Percentiles rank a stretch among this genome's conserved stretches.
Conservation (phyloP, 1,140 invertebrate species). For the Solen grandis region DNA sequence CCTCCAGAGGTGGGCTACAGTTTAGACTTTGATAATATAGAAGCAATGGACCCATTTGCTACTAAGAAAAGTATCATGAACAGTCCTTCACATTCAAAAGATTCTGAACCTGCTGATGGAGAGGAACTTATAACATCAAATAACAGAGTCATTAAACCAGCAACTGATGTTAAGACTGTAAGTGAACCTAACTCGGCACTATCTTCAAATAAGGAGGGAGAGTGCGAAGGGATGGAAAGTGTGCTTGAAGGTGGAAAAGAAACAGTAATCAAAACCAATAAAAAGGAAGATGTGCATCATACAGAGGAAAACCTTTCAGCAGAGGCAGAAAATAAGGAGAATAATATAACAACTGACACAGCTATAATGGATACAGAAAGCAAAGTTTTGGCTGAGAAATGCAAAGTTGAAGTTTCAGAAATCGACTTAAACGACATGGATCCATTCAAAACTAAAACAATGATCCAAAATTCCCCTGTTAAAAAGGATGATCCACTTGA, state of each 20-base stretch:
- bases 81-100: conserved; percentile 30
- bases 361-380: not conserved
- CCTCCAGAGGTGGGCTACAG: conserved; percentile 41
- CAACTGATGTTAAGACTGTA: too few relatives aligned
- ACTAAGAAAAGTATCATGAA: conserved; percentile 46
- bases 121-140: not conserved
- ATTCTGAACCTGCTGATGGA: not conserved
- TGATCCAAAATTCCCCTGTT: conserved; percentile 26
- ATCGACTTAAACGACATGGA: conserved; percentile 6
- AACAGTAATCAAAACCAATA: not conserved
- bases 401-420: not conserved
- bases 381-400: not conserved
- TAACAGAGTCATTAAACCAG: not conserved
- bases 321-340: not conserved
- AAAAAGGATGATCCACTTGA: not conserved
- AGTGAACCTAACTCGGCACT: too few relatives aligned
- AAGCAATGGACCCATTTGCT: conserved; percentile 42
- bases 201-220: too few relatives aligned
- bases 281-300: not conserved
- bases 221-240: not conserved
- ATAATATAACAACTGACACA: not conserved
- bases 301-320: not conserved
- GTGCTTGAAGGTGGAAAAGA: not conserved
- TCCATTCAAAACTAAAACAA: conserved; percentile 38
- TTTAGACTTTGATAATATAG: conserved; percentile 14